Base-by-base conservation (phyloP, 2,797 vertebrate species). In the Malurus splendens region DNA sequence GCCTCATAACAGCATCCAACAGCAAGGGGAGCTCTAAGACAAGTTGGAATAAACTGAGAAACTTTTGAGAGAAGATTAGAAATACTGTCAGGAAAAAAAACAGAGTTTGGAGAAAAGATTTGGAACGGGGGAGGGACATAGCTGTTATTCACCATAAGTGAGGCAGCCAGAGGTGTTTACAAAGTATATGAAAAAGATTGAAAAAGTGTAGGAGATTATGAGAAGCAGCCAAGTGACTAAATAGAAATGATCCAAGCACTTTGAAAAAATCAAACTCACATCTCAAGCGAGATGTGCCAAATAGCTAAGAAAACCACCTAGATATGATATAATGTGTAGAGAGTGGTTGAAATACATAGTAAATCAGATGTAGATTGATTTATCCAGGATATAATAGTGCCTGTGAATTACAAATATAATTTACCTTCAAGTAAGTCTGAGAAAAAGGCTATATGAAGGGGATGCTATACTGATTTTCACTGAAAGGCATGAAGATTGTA, bases 21-120 rank as follows among this genome's bases (percentile, higher is more conserved):
- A 94, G 87, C 93, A 94, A 94, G 95, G 78, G 90, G 95, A 95
- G 93, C 92, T 96, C 90, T 94, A 94, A 82, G 87, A 92, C 75
- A 94, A 90, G 48, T 87, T 73, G 93, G 89, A 93, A 33, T 85
- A 82, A 92, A 74, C 7, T 6, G 48, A 86, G n/a, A 79, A 82
- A 60, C 9, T 83, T 73, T 11, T 71, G 51, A 71, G 41, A 48
- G 39, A 71, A 50, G 25, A 52, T 82, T 70, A 78, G 42, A 90
- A 87, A 85, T 68, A 14, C 23, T 71, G n/a, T 38, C 54, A 80
- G 33, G 45, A 75, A 70, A 68, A 70, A 68, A 92, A 7, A 66
- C 0, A n/a, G 56, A 78, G 18, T 60, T 82, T 82, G n/a, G 32
- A 68, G 38, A 55, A 25, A 80, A 51, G 75, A 33, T 74, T 71